These are phyloP conservation scores for Phainopepla nitens DNA, from an alignment of 2,113 vertebrate genomes.

Conservation along the genomic window DNA sequence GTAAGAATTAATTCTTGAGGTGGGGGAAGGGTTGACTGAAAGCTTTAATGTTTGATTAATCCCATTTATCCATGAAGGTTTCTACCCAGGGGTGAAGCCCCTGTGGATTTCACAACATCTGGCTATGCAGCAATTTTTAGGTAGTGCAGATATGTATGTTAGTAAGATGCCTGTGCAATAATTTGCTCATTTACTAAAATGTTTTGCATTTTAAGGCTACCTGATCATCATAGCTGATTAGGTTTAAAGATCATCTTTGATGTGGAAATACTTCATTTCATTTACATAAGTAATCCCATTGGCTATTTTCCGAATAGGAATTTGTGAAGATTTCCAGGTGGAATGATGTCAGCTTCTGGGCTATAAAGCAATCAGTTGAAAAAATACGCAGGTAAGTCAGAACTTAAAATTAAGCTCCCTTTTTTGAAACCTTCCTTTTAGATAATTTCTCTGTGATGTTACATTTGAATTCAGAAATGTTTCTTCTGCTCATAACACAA, in stretches of 20 bases:
- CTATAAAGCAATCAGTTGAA: constrained; percentile 95
- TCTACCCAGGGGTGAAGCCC: not conserved
- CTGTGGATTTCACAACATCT: not conserved
- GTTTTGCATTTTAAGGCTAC: not conserved
- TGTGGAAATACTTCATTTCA: not conserved
- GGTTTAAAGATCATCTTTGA: not conserved
- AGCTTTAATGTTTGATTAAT: not conserved
- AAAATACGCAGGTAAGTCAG: constrained; percentile 89
- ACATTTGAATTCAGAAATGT: not conserved
- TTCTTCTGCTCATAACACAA: not conserved
- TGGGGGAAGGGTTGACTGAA: not conserved
- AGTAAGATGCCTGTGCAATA: not conserved
- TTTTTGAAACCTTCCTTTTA: not conserved
- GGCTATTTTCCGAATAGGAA: constrained; percentile 76
- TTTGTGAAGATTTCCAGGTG: constrained; percentile 97
- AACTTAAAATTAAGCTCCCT: not conserved
- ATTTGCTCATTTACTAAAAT: not conserved
- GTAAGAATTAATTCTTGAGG: not conserved
- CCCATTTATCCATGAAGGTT: not conserved
- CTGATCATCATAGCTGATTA: not conserved
- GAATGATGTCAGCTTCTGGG: constrained; percentile 98
- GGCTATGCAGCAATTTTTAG: not conserved
- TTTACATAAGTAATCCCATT: not conserved
- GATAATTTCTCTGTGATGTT: not conserved
- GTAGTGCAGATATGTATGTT: not conserved